These are phyloP conservation scores for Ptychadena robeensis DNA, from an alignment of 2,797 vertebrate genomes.

Conservation along the genomic window DNA sequence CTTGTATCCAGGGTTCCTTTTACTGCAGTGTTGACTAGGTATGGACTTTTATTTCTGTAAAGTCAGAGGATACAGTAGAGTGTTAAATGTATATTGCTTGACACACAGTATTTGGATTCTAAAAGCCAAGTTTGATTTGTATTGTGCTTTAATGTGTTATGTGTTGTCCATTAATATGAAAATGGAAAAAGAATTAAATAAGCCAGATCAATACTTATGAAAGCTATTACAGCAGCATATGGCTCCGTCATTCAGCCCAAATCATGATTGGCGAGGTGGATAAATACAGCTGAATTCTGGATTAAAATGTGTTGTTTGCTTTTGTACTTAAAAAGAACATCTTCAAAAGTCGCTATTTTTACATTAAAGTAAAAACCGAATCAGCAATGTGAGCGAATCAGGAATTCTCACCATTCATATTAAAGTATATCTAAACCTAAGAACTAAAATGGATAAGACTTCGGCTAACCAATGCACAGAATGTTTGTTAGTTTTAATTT, in stretches of 20 bases:
- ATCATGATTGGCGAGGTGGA: neutral
- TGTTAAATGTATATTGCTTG: neutral
- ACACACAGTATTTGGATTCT: neutral
- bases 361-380: neutral
- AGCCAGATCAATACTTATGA: constrained; percentile 8
- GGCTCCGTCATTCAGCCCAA: neutral
- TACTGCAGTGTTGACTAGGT: too few relatives aligned
- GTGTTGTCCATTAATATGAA: constrained; percentile 26
- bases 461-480: too few relatives aligned
- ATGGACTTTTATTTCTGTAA: neutral
- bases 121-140: constrained; percentile 5
- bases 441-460: too few relatives aligned
- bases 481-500: too few relatives aligned
- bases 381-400: neutral
- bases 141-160: constrained; percentile 2
- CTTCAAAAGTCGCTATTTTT: neutral
- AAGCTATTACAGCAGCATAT: neutral
- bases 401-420: too few relatives aligned
- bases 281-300: neutral
- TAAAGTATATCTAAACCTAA: too few relatives aligned
- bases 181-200: constrained; percentile 14
- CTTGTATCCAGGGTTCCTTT: neutral
- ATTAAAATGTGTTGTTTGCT: neutral
- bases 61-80: neutral
- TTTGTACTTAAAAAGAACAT: neutral